phyloP scores from a whole-genome alignment of 2,888 invertebrate genomes.

The Noctua fimbriata region DNA sequence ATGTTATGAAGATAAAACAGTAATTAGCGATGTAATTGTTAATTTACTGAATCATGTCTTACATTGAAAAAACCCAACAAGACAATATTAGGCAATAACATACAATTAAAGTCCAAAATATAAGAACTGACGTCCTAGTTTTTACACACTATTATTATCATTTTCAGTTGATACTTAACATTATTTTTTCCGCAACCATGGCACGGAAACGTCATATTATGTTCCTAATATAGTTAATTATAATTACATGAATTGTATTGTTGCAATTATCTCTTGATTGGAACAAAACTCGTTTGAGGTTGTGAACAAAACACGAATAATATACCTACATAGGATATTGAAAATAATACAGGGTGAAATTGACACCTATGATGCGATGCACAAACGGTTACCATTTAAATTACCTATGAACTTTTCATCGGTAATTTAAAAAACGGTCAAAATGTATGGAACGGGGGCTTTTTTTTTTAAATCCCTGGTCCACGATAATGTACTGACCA shows the following conservation, averaged over 20 bases:
- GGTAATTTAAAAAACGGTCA: no score
- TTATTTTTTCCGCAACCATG: constrained; percentile 22
- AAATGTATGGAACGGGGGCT: no score
- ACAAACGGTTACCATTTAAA: no score
- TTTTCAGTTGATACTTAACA: constrained; percentile 30
- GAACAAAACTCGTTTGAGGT: not conserved
- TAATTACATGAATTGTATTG: constrained; percentile 7
- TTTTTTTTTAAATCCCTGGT: no score
- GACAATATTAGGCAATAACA: constrained; percentile 18
- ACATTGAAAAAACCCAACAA: constrained; percentile 28
- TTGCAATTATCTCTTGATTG: not conserved
- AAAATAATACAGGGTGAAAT: no score
- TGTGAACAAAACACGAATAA: not conserved
- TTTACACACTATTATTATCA: constrained; percentile 29
- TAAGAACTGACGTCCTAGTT: constrained; percentile 42
- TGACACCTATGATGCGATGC: no score
- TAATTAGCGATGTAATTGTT: constrained; percentile 36
- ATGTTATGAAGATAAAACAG: not conserved
- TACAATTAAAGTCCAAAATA: constrained; percentile 37
- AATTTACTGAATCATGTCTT: constrained; percentile 15
- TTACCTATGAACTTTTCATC: no score
- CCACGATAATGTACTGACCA: no score
- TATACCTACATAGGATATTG: no score
- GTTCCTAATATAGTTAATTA: constrained; percentile 26
- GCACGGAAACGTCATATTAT: constrained; percentile 6